phyloP scores from a whole-genome alignment of 2,113 vertebrate species.

The Sapayoa aenigma region DNA sequence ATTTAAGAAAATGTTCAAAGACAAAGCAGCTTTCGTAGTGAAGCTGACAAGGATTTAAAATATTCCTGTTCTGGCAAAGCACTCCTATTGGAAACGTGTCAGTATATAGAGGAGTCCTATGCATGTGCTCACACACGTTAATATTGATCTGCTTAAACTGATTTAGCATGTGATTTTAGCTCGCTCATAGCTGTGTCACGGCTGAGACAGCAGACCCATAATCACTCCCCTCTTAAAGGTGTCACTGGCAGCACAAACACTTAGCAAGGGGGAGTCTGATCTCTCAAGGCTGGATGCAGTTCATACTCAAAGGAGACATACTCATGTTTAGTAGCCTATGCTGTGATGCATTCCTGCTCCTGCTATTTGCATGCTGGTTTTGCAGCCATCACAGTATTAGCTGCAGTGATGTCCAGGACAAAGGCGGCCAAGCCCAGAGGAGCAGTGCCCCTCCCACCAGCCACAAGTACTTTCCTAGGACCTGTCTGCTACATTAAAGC shows the following conservation, averaged over 20 bases:
- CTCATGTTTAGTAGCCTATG: rapidly evolving
- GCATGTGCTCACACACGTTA: background rate
- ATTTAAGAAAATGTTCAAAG: background rate
- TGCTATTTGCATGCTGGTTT: background rate
- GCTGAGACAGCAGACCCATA: background rate
- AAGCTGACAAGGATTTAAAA: background rate
- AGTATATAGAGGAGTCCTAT: background rate
- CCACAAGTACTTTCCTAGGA: background rate
- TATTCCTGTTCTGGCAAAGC: background rate
- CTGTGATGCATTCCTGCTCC: background rate
- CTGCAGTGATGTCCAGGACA: background rate
- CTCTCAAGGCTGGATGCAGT: background rate
- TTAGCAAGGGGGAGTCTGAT: background rate
- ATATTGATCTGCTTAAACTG: background rate
- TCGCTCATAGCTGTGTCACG: background rate
- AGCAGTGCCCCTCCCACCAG: background rate
- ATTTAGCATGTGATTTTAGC: background rate
- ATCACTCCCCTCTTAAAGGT: background rate
- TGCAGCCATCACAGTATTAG: background rate
- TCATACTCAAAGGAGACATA: background rate
- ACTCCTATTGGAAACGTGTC: background rate
- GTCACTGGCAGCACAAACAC: background rate
- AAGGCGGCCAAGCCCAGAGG: background rate
- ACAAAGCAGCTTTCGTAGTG: background rate
- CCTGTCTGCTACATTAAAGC: background rate